Conservation (phyloP, 2,113 vertebrate genomes). For the Piprites chloris region DNA sequence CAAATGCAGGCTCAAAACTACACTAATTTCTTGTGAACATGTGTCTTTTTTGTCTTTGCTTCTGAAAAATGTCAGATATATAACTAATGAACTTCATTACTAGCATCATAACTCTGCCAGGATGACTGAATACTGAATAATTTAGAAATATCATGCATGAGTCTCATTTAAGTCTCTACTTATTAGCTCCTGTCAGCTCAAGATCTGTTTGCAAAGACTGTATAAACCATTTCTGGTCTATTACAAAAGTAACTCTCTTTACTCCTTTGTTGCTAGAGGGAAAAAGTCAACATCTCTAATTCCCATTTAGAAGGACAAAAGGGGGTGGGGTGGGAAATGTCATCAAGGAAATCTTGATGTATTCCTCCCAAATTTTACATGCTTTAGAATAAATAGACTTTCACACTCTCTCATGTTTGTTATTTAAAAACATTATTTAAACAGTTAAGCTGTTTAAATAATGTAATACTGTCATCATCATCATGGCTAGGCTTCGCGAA, state of each 20-base stretch:
- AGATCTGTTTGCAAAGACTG: neutral
- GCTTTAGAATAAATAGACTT: neutral
- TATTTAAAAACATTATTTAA: neutral
- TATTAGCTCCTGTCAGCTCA: neutral
- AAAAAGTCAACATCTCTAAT: neutral
- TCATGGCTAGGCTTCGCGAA: no score
- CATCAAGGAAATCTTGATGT: neutral
- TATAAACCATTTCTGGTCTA: neutral
- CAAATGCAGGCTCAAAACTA: neutral
- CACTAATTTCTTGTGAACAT: neutral
- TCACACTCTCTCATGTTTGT: neutral
- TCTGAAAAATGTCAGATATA: neutral
- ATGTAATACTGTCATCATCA: no score
- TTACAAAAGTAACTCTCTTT: neutral
- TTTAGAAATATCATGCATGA: neutral
- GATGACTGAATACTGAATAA: neutral
- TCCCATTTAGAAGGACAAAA: neutral
- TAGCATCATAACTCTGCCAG: neutral
- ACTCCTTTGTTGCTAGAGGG: neutral
- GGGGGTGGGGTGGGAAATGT: neutral
- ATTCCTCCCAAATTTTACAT: neutral
- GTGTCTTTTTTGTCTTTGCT: neutral
- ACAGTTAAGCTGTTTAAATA: no score
- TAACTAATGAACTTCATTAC: conserved; percentile 12
- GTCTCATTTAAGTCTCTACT: neutral